Evolutionary conservation across 2,113 vertebrate species (phyloP), one percentile per base, ranked within the genome.

Genomic region (Grammomys dolichurus): DNA sequence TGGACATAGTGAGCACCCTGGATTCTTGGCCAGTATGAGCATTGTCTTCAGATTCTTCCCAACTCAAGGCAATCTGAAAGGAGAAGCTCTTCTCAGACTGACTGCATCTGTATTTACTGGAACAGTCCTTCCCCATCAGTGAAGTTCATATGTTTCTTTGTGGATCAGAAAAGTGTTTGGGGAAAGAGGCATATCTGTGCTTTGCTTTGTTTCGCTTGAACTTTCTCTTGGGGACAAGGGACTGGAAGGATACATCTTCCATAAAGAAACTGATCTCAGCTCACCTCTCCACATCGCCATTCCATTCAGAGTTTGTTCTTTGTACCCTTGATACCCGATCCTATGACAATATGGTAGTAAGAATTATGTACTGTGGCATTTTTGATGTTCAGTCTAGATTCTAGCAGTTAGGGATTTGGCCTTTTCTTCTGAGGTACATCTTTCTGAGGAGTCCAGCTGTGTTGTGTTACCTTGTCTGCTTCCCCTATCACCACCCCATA

Each of bases 21-120:
- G 58, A 81, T 65, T 95, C 85, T 73, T 97, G 93, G 93, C 92
- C 93, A 97, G 95, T 94, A 97, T 95, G 72, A 80, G 36, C 28
- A 33, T 77, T 78, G 54, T 82, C 86, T 89, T 94, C 48, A 89
- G 70, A 94, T 89, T 96, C 73, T 73, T 67, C 43, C 43, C 89
- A 97, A 95, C 95, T 95, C 96, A 97, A 93, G 78, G 84, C 84
- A 94, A 65, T 93, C 69, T 84, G 75, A 88, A 96, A 87, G 70
- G 87, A 90, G 91, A 60, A 95, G 46, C 51, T 63, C 31, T 46
- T 87, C 36, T 63, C 69, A 69, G 77, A 40, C 82, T 96, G 92
- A 73, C 84, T 63, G 17, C 89, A 92, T 86, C 73, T 91, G 16
- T 73, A 5, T 75, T 65, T 69, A 4, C 20, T 70, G 46, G 40